Evolutionary conservation across 2,113 vertebrate genomes (phyloP).

Genomic region (Hymenochirus boettgeri): DNA sequence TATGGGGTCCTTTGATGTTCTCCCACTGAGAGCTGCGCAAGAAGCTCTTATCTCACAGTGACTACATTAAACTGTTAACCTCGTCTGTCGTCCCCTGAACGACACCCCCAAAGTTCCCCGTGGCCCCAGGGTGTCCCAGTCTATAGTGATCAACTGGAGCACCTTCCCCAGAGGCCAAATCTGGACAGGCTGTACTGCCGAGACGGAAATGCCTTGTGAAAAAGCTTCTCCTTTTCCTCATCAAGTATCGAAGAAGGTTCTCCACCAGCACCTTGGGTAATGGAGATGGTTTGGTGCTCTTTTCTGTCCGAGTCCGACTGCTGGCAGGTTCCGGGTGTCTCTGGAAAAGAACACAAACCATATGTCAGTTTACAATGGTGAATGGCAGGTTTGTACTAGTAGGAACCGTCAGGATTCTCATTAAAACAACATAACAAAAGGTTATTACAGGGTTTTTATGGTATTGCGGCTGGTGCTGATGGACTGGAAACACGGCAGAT

Average conservation of each 20-base stretch:
- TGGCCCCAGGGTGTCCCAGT: background rate
- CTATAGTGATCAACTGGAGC: background rate
- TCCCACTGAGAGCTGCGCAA: slow-evolving; percentile 15
- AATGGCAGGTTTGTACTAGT: too few species aligned
- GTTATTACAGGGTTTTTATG: too few species aligned
- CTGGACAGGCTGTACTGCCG: background rate
- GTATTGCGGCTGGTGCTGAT: too few species aligned
- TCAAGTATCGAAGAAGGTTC: slow-evolving; percentile 20
- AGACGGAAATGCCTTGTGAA: background rate
- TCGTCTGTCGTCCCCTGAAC: too few species aligned
- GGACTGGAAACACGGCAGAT: too few species aligned
- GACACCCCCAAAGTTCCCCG: background rate
- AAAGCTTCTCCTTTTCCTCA: slow-evolving; percentile 9
- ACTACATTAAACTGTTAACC: slow-evolving; percentile 14
- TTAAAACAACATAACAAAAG: too few species aligned
- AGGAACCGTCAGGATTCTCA: too few species aligned
- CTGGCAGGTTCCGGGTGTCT: too few species aligned
- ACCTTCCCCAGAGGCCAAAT: background rate
- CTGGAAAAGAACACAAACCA: too few species aligned
- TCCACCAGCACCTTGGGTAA: background rate
- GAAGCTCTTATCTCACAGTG: slow-evolving; percentile 34
- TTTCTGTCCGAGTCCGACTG: too few species aligned
- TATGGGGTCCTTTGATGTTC: slow-evolving; percentile 24
- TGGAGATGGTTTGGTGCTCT: background rate
- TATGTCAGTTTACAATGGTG: too few species aligned